These are phyloP conservation scores for Tursiops truncatus DNA, from an alignment of 2,113 vertebrate species.

Conservation along the genomic window DNA sequence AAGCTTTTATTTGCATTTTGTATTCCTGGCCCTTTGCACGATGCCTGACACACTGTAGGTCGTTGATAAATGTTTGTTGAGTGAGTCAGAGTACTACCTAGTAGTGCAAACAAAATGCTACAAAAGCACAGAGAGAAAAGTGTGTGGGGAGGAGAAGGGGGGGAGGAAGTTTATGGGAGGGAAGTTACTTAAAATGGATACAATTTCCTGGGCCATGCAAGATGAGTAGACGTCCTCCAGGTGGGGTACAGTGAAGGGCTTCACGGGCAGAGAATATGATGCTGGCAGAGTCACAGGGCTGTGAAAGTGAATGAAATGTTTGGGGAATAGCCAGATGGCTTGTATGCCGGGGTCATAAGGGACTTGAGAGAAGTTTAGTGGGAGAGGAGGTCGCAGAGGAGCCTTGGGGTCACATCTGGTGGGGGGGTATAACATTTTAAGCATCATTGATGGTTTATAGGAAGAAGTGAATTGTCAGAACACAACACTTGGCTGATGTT, in stretches of 20 bases:
- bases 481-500: background rate
- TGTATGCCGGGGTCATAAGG: background rate
- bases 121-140: background rate
- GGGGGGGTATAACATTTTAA: background rate
- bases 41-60: background rate
- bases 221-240: background rate
- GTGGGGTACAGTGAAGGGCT: background rate
- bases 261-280: background rate
- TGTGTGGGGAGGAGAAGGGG: fast-evolving
- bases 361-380: background rate
- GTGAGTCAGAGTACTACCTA: background rate
- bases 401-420: background rate
- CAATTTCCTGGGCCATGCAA: background rate
- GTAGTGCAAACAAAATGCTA: background rate
- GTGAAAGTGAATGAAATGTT: background rate
- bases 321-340: background rate
- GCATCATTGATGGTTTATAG: background rate
- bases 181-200: background rate
- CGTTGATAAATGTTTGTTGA: background rate
- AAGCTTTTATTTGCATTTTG: background rate
- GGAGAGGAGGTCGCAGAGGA: background rate
- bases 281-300: background rate
- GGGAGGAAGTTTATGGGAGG: background rate
- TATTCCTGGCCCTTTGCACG: background rate
- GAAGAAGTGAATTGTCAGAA: background rate